Percentiles rank a stretch among this genome's conserved stretches.
Evolutionary conservation across 2,888 invertebrate genomes (phyloP).

Genomic region (Alloscopus bannaensis): DNA sequence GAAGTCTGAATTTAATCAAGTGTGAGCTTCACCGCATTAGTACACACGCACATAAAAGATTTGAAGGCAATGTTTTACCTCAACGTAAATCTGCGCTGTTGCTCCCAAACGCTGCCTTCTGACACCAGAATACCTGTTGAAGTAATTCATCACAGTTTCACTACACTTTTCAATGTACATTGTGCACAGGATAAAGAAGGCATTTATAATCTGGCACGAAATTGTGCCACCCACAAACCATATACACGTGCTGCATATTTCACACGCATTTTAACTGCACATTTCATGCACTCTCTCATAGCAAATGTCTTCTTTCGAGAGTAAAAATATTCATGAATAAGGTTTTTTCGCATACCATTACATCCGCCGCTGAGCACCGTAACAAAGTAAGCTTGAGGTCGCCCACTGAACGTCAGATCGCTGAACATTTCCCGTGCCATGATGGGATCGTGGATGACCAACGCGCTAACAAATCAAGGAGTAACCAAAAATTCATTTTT

Average conservation of each 20-base stretch:
- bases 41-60: no score
- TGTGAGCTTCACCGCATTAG: background rate
- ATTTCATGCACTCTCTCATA: background rate
- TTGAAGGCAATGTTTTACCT: slow-evolving; percentile 32
- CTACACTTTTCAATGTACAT: background rate
- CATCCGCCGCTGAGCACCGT: slow-evolving; percentile 46
- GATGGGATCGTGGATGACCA: slow-evolving; percentile 41
- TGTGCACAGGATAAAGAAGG: background rate
- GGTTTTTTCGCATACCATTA: slow-evolving; percentile 32
- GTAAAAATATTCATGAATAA: background rate
- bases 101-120: slow-evolving; percentile 37
- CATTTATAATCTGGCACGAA: background rate
- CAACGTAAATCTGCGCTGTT: slow-evolving; percentile 42
- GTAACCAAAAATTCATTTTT: no score
- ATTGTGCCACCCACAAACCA: background rate
- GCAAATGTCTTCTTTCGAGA: background rate
- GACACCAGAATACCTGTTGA: slow-evolving; percentile 35
- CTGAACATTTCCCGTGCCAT: slow-evolving; percentile 35
- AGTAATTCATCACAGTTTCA: background rate
- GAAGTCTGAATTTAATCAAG: background rate
- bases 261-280: background rate
- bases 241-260: no score
- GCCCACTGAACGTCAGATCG: slow-evolving; percentile 40
- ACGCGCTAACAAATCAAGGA: slow-evolving; percentile 6
- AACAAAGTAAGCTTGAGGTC: slow-evolving; percentile 44